Evolutionary conservation across 2,888 invertebrate genomes (phyloP).

Genomic region (Dexiosoma caninum): DNA sequence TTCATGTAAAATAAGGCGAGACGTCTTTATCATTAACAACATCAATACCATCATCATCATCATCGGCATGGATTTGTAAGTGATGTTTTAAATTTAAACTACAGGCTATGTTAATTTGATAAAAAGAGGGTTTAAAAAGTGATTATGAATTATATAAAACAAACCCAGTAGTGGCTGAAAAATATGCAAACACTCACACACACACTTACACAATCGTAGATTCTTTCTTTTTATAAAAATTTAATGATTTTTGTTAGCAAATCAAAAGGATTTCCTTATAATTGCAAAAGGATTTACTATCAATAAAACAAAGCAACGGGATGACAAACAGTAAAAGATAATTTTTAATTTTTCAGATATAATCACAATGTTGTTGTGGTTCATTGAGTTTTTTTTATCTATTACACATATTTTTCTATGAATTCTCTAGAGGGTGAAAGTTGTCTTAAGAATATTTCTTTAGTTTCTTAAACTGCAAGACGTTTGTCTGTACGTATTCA

Average conservation of each 20-base stretch:
- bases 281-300: conserved; percentile 34
- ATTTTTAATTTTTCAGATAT: not conserved
- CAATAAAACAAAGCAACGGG: not conserved
- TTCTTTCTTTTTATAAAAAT: not conserved
- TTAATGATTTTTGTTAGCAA: not conserved
- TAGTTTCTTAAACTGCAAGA: conserved; percentile 25
- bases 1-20: conserved; percentile 61
- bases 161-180: conserved; percentile 59
- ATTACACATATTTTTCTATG: no score
- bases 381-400: not conserved
- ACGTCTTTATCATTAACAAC: conserved; percentile 53
- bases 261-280: conserved; percentile 27
- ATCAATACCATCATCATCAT: not conserved
- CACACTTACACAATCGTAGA: not conserved
- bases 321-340: conserved; percentile 35
- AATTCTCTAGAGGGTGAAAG: conserved; percentile 28
- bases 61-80: conserved; percentile 13
- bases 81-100: conserved; percentile 34
- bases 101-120: conserved; percentile 50
- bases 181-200: not conserved
- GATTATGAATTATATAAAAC: conserved; percentile 59
- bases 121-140: conserved; percentile 49
- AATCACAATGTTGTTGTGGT: not conserved
- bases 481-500: conserved; percentile 24
- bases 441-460: not conserved